Conservation (phyloP, 2,888 invertebrate species). For the Amiota minor region DNA sequence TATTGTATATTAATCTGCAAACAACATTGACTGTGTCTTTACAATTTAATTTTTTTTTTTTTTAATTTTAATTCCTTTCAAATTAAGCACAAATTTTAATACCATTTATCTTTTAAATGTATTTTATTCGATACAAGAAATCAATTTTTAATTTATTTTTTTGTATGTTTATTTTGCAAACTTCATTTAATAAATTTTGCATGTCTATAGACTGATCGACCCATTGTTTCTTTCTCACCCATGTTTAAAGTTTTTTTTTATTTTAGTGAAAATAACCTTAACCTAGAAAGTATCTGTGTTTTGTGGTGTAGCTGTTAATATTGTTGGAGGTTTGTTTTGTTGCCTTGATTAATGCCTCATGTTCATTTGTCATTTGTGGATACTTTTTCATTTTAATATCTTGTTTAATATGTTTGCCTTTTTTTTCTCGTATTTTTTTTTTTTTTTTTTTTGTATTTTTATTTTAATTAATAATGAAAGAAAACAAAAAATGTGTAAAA, state of each 20-base stretch:
- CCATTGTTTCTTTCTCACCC: neutral
- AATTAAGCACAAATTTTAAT: neutral
- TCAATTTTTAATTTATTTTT: neutral
- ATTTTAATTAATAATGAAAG: too few species aligned
- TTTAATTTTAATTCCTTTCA: neutral
- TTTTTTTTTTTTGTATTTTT: too few species aligned
- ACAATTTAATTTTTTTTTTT: neutral
- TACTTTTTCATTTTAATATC: slow-evolving; percentile 20
- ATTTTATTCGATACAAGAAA: neutral
- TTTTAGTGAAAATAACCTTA: slow-evolving; percentile 31
- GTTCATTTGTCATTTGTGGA: slow-evolving; percentile 11
- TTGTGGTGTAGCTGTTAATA: neutral
- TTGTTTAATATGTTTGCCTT: slow-evolving; percentile 13
- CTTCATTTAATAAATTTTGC: neutral
- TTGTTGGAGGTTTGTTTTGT: neutral
- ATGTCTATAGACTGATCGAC: slow-evolving; percentile 1
- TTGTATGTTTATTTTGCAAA: neutral
- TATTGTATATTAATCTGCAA: too few species aligned
- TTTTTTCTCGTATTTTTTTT: neutral
- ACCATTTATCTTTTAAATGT: neutral
- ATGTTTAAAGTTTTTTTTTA: neutral
- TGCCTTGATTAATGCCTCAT: slow-evolving; percentile 14
- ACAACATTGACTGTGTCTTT: neutral
- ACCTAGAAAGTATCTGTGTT: slow-evolving; percentile 21
- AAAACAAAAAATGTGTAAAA: neutral